These are phyloP conservation scores for Enteromius afrohamiltoni DNA, from an alignment of 2,797 vertebrate species.

Conservation along the genomic window DNA sequence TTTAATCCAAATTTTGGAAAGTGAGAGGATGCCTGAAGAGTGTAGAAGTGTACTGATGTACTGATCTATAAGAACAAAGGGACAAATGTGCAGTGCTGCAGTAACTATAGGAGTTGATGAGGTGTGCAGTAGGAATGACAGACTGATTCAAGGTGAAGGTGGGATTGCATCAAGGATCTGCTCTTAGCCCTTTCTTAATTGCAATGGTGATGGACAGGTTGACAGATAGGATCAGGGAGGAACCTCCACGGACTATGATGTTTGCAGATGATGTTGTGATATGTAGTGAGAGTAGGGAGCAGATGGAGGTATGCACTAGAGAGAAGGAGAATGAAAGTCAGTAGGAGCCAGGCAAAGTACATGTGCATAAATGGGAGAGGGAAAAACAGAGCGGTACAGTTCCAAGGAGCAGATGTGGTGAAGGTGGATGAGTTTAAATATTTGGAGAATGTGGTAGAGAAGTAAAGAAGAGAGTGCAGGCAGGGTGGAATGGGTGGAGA, in stretches of 20 bases:
- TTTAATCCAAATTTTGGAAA: neutral
- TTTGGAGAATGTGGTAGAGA: neutral
- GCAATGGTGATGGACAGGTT: neutral
- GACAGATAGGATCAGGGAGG: neutral
- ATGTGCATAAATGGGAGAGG: neutral
- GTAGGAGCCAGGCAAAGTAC: neutral
- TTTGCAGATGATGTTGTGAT: slow-evolving; percentile 9
- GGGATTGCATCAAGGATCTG: neutral
- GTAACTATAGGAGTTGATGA: neutral
- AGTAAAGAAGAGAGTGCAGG: neutral
- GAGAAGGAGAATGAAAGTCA: neutral
- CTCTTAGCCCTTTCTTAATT: neutral
- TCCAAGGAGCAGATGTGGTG: neutral
- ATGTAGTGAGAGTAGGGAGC: neutral
- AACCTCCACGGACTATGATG: neutral
- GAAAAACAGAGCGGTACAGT: neutral
- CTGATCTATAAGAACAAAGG: neutral
- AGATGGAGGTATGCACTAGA: no score
- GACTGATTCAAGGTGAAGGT: neutral
- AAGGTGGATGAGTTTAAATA: slow-evolving; percentile 1
- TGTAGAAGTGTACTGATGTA: neutral
- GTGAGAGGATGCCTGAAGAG: neutral
- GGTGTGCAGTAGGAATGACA: no score
- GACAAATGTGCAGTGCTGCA: neutral
- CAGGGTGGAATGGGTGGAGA: neutral